A percentile compares a stretch with the other conserved stretches of the same genome.
These are phyloP conservation scores for Ceratitis capitata DNA, from an alignment of 1,140 invertebrate genomes.

Conservation along the genomic window DNA sequence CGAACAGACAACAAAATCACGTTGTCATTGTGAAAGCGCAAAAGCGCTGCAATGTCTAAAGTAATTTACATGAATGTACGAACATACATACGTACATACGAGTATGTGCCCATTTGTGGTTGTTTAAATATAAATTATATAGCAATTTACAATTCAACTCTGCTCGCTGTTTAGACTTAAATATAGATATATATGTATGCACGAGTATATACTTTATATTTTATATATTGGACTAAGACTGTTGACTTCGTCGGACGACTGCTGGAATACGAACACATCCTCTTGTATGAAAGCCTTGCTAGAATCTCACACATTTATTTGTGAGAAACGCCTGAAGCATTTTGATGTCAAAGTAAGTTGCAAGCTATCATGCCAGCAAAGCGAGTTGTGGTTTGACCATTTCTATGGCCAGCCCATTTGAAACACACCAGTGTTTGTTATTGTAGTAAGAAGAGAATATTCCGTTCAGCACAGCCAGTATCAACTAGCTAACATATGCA, in stretches of 20 bases:
- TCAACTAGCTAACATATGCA: not conserved
- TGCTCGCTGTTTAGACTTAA: not conserved
- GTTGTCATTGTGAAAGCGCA: conserved; percentile 5
- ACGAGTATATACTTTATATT: not conserved
- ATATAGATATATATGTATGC: not conserved
- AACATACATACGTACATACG: not conserved
- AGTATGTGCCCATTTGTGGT: not conserved
- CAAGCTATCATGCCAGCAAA: not conserved
- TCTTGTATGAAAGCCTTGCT: not conserved
- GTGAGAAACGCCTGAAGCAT: conserved; percentile 5
- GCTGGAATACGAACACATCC: not conserved
- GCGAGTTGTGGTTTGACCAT: not conserved
- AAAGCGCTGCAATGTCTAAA: not conserved
- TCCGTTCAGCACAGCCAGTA: not conserved
- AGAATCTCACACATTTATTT: not conserved
- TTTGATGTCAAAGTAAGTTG: conserved; percentile 17
- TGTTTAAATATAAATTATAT: not conserved
- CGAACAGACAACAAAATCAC: not conserved
- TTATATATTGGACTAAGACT: not conserved
- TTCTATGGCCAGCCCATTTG: not conserved
- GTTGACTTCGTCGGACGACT: not conserved
- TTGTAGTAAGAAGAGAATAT: not conserved
- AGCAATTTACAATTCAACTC: not conserved
- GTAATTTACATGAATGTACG: not conserved
- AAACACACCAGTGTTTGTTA: not conserved